These are phyloP conservation scores for Lobophora halterata DNA, from an alignment of 2,888 invertebrate species.

Conservation along the genomic window DNA sequence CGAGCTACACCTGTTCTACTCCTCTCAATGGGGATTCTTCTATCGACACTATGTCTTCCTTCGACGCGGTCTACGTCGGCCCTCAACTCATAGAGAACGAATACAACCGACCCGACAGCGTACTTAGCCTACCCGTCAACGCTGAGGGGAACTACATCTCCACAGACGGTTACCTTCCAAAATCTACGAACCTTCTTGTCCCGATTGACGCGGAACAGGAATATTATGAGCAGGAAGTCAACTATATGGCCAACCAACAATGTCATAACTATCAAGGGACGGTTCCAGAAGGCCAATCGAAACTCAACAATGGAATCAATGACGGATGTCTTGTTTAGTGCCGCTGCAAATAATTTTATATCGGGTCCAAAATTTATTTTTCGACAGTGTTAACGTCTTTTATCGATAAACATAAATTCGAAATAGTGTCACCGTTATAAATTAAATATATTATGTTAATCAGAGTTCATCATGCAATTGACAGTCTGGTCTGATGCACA, in stretches of 20 bases:
- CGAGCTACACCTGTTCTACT: constrained; percentile 70
- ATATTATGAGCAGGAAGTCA: constrained; percentile 77
- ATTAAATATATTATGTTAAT: constrained; percentile 10
- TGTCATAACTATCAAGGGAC: constrained; percentile 79
- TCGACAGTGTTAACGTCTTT: constrained; percentile 70
- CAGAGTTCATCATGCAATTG: constrained; percentile 12
- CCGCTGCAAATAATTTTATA: constrained; percentile 38
- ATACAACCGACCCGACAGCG: constrained; percentile 70
- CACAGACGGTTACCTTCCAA: constrained; percentile 70
- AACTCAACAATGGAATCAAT: constrained; percentile 79
- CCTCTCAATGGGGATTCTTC: constrained; percentile 64
- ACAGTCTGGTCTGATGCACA: neutral
- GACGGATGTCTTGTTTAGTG: constrained; percentile 83
- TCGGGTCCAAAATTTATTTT: constrained; percentile 72
- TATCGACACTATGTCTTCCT: constrained; percentile 64
- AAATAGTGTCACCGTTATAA: constrained; percentile 65
- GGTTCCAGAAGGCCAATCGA: constrained; percentile 65
- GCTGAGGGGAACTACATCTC: constrained; percentile 58
- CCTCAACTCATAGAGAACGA: constrained; percentile 64
- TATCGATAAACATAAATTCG: constrained; percentile 64
- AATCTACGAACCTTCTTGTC: constrained; percentile 70
- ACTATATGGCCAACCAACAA: constrained; percentile 70
- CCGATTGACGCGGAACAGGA: constrained; percentile 78
- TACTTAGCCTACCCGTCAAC: constrained; percentile 61
- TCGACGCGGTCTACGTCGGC: constrained; percentile 64